A percentile compares a stretch with the other conserved stretches of the same genome.
Evolutionary conservation across 2,113 vertebrate genomes (phyloP).

Genomic region (Zingel zingel): DNA sequence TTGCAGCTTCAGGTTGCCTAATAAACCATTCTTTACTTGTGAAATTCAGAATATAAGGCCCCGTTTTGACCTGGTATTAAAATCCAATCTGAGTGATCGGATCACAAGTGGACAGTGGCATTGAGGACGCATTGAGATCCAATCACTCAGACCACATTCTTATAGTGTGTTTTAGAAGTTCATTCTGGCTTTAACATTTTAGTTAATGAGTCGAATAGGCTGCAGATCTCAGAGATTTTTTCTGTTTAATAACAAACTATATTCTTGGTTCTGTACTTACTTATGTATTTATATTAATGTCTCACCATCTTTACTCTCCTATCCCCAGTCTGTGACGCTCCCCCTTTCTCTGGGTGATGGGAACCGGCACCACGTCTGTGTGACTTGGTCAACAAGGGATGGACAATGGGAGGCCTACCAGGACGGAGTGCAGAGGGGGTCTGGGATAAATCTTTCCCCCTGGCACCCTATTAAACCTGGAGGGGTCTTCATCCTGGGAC

Average conservation of each 20-base stretch:
- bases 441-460: constrained; percentile 84
- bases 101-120: too few species aligned
- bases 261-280: not conserved
- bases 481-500: constrained; percentile 88
- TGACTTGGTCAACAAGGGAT: constrained; percentile 87
- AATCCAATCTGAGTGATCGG: too few species aligned
- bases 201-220: not conserved
- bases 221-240: not conserved
- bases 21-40: too few species aligned
- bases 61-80: too few species aligned
- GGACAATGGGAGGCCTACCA: constrained; percentile 88
- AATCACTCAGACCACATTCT: too few species aligned
- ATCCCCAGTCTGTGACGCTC: constrained; percentile 79
- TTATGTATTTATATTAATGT: not conserved
- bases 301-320: constrained; percentile 9
- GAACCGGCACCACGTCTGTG: constrained; percentile 88
- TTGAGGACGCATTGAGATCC: too few species aligned
- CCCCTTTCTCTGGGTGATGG: constrained; percentile 85
- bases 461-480: constrained; percentile 89
- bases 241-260: not conserved
- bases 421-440: constrained; percentile 86
- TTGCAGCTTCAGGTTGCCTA: too few species aligned
- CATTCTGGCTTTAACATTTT: not conserved
- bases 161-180: not conserved
- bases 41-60: too few species aligned